A percentile compares a stretch with the other conserved stretches of the same genome.
phyloP scores from a whole-genome alignment of 2,888 invertebrate species.

The Schrankia costaestrigalis region DNA sequence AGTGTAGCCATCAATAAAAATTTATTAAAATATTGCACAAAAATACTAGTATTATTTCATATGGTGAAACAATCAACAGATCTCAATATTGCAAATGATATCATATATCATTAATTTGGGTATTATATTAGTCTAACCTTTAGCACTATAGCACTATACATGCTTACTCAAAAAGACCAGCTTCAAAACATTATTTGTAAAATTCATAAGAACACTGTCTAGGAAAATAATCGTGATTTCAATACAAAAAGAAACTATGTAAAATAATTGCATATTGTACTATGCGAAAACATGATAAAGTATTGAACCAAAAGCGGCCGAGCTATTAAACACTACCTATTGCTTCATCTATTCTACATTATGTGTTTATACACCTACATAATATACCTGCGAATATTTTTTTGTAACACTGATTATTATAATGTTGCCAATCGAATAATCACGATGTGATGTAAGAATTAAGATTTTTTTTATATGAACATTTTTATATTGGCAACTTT shows the following conservation, averaged over 20 bases:
- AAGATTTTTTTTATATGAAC: too few relatives aligned
- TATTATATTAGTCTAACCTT: conserved; percentile 31
- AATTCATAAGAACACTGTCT: too few relatives aligned
- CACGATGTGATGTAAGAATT: too few relatives aligned
- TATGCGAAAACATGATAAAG: conserved; percentile 43
- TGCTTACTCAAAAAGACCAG: background rate
- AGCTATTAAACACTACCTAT: conserved; percentile 19
- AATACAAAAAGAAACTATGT: too few relatives aligned
- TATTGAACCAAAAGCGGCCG: too few relatives aligned
- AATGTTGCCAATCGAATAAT: conserved; percentile 38
- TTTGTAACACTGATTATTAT: conserved; percentile 33
- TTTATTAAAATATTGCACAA: conserved; percentile 54
- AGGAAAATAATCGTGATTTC: too few relatives aligned
- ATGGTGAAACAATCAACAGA: conserved; percentile 46
- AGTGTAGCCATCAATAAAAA: conserved; percentile 10
- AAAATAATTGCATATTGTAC: conserved; percentile 35
- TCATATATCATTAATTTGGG: conserved; percentile 67
- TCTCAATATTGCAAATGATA: conserved; percentile 66
- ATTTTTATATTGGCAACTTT: conserved; percentile 27
- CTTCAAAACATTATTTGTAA: too few relatives aligned
- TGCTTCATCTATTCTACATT: conserved; percentile 20
- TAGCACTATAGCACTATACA: too few relatives aligned
- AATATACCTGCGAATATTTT: conserved; percentile 23
- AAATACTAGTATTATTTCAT: conserved; percentile 44
- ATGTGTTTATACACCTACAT: conserved; percentile 27